Evolutionary conservation across 2,888 invertebrate species (phyloP).

Genomic region (Caenorhabditis virilis): DNA sequence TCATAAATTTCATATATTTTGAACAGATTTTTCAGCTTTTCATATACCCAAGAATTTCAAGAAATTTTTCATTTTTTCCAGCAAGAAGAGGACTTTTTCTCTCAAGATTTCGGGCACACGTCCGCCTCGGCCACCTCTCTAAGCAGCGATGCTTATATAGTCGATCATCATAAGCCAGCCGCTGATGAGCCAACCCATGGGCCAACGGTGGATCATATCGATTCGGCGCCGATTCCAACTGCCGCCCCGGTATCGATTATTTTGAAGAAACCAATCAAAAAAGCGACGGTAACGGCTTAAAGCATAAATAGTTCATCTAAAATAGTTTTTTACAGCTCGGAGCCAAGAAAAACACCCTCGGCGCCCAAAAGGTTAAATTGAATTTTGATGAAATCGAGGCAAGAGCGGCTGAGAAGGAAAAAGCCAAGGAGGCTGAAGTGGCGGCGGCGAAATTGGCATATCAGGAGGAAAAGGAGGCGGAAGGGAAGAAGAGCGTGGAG

Average conservation of each 20-base stretch:
- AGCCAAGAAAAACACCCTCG: conserved; percentile 84
- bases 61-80: background rate
- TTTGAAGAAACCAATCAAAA: conserved; percentile 74
- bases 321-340: conserved; percentile 71
- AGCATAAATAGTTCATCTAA: background rate
- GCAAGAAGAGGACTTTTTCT: conserved; percentile 58
- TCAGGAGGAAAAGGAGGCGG: conserved; percentile 28
- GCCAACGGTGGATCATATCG: conserved; percentile 52
- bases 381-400: conserved; percentile 94
- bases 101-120: conserved; percentile 54
- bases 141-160: conserved; percentile 45
- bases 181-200: conserved; percentile 39
- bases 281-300: conserved; percentile 42
- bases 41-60: too few species aligned
- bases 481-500: conserved; percentile 15
- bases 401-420: conserved; percentile 83
- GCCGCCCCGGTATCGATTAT: conserved; percentile 72
- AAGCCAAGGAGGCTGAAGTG: conserved; percentile 71
- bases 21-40: too few species aligned
- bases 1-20: too few species aligned
- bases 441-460: conserved; percentile 45
- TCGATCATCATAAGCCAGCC: conserved; percentile 24
- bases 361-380: conserved; percentile 88
- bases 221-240: conserved; percentile 38
- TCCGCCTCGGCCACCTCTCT: conserved; percentile 47